Percentiles rank a stretch among this genome's conserved stretches.
Evolutionary conservation across 1,140 invertebrate genomes (phyloP).

Genomic region (Trachymyrmex septentrionalis): DNA sequence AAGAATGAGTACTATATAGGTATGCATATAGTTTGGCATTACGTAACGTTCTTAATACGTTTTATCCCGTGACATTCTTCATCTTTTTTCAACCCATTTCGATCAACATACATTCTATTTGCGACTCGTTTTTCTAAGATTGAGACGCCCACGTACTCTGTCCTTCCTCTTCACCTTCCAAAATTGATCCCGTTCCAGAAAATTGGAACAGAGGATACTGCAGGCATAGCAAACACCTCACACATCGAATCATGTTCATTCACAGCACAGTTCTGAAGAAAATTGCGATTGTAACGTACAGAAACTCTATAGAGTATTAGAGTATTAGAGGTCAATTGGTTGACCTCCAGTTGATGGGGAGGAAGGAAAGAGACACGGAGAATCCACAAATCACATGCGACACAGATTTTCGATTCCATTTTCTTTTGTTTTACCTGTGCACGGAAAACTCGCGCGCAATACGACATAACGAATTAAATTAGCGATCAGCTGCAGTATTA

Average conservation of each 20-base stretch:
- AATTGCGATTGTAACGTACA: background rate
- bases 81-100: too few species aligned
- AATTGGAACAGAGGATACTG: background rate
- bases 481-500: constrained; percentile 42
- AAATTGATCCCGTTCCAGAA: background rate
- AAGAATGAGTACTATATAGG: background rate
- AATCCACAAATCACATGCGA: background rate
- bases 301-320: background rate
- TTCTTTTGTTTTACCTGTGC: constrained; percentile 88
- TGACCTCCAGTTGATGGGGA: background rate
- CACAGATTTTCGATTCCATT: background rate
- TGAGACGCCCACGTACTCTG: background rate
- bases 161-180: background rate
- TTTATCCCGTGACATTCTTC: background rate
- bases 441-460: constrained; percentile 91
- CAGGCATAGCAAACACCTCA: background rate
- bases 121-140: background rate
- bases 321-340: constrained; percentile 13
- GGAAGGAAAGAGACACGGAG: background rate
- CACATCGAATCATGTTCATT: background rate
- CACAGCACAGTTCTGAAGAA: background rate
- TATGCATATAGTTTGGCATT: constrained; percentile 24
- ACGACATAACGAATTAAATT: constrained; percentile 88
- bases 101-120: background rate
- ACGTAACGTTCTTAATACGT: constrained; percentile 41